Evolutionary conservation across 1,140 invertebrate genomes (phyloP).

Genomic region (Octopus bimaculoides): DNA sequence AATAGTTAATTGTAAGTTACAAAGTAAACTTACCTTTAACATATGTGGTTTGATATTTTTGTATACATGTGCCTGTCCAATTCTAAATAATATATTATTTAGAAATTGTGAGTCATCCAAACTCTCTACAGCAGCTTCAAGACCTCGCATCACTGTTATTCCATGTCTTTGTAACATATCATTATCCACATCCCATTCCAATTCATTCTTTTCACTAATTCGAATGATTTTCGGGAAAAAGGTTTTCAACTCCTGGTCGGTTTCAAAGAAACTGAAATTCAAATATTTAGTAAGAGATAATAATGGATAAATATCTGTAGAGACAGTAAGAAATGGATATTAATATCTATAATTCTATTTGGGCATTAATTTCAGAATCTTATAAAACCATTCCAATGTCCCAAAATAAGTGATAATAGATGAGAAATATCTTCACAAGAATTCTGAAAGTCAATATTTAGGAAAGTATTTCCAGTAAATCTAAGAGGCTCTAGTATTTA

Average conservation of each 20-base stretch:
- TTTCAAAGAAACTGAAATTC: conserved; percentile 44
- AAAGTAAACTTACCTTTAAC: conserved; percentile 37
- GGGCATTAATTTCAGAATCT: too few relatives aligned
- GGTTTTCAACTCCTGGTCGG: conserved; percentile 42
- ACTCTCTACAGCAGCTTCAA: conserved; percentile 42
- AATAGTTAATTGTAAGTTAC: too few relatives aligned
- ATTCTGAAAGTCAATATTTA: too few relatives aligned
- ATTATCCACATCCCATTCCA: conserved; percentile 47
- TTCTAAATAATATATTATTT: conserved; percentile 42
- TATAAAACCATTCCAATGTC: too few relatives aligned
- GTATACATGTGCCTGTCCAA: conserved; percentile 49
- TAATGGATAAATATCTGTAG: too few relatives aligned
- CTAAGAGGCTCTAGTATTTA: too few relatives aligned
- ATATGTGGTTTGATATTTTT: conserved; percentile 44
- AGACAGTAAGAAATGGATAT: too few relatives aligned
- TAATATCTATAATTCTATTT: too few relatives aligned
- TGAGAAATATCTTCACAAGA: too few relatives aligned
- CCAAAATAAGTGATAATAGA: too few relatives aligned
- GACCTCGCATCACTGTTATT: conserved; percentile 41
- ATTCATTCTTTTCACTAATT: conserved; percentile 46
- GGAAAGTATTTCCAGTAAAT: too few relatives aligned
- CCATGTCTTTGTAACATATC: conserved; percentile 47
- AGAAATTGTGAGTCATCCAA: conserved; percentile 46
- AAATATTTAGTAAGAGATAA: too few relatives aligned
- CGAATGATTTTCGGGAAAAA: conserved; percentile 48